phyloP scores from a whole-genome alignment of 2,888 invertebrate genomes.

The Ectemnius continuus region DNA sequence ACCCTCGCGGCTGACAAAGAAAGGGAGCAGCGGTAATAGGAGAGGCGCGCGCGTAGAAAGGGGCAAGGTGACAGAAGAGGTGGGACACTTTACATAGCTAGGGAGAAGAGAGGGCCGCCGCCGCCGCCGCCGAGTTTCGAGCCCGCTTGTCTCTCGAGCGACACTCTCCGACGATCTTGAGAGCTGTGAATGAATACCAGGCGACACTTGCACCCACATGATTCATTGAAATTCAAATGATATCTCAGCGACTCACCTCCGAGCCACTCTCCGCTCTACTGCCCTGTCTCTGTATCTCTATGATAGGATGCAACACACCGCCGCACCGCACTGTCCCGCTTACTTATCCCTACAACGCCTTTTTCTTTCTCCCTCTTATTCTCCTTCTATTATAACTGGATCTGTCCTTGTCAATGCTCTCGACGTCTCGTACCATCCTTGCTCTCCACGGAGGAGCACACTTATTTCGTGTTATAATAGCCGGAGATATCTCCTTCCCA shows the following conservation, averaged over 20 bases:
- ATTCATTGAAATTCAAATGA: conserved; percentile 76
- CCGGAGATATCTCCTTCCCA: conserved; percentile 53
- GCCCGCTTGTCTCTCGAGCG: not conserved
- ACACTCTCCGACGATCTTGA: conserved; percentile 16
- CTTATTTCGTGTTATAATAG: conserved; percentile 71
- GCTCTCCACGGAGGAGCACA: conserved; percentile 41
- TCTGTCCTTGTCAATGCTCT: conserved; percentile 6
- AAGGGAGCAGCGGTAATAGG: conserved; percentile 11
- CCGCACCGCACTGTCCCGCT: not conserved
- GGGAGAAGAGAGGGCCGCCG: not conserved
- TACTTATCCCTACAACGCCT: no score
- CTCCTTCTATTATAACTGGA: no score
- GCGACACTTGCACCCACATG: conserved; percentile 74
- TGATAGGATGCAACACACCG: not conserved
- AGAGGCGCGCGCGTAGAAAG: conserved; percentile 1
- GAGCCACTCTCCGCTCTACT: conserved; percentile 15
- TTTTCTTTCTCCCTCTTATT: no score
- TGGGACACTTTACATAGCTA: conserved; percentile 35
- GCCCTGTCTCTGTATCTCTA: not conserved
- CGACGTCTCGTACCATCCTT: conserved; percentile 19
- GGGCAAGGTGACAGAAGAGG: conserved; percentile 40
- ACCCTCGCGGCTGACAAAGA: conserved; percentile 12
- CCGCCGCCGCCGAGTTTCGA: no score
- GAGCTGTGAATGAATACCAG: conserved; percentile 62
- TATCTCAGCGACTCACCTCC: conserved; percentile 50